These are phyloP conservation scores for Conchocele bisecta DNA, from an alignment of 2,888 invertebrate species.

Conservation along the genomic window DNA sequence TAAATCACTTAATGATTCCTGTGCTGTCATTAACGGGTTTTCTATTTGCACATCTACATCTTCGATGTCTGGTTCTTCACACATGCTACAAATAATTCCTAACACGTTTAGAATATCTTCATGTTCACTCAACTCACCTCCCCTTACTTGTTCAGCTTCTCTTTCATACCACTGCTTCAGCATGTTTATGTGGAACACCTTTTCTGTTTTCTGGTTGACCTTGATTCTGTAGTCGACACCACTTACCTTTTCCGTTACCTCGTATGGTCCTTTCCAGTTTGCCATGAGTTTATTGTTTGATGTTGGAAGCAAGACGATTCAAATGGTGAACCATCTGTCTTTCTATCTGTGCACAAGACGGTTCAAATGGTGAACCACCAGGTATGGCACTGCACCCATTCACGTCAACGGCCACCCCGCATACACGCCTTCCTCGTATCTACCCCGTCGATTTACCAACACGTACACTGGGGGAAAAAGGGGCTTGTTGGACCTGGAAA, in stretches of 20 bases:
- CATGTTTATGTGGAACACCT: constrained; percentile 14
- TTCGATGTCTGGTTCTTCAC: too few relatives aligned
- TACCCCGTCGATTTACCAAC: too few relatives aligned
- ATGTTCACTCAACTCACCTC: not conserved
- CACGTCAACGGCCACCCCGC: too few relatives aligned
- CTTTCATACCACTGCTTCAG: constrained; percentile 14
- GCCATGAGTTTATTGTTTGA: constrained; percentile 5
- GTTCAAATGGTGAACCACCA: too few relatives aligned
- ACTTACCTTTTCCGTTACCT: constrained; percentile 7
- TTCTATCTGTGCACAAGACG: too few relatives aligned
- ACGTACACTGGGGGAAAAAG: too few relatives aligned
- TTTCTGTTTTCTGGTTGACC: constrained; percentile 1
- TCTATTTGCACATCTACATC: not conserved
- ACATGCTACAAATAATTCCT: too few relatives aligned
- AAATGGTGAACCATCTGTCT: too few relatives aligned
- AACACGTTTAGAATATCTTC: too few relatives aligned
- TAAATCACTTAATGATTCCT: not conserved
- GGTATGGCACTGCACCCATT: too few relatives aligned
- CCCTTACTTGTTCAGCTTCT: not conserved
- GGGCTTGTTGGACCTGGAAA: too few relatives aligned
- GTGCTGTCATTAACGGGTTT: not conserved
- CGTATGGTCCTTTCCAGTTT: constrained; percentile 22
- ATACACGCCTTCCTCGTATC: too few relatives aligned
- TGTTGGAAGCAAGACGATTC: constrained; percentile 13
- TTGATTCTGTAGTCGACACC: constrained; percentile 12